Evolutionary conservation across 2,888 invertebrate genomes (phyloP).

Genomic region (Cordilura impudica): DNA sequence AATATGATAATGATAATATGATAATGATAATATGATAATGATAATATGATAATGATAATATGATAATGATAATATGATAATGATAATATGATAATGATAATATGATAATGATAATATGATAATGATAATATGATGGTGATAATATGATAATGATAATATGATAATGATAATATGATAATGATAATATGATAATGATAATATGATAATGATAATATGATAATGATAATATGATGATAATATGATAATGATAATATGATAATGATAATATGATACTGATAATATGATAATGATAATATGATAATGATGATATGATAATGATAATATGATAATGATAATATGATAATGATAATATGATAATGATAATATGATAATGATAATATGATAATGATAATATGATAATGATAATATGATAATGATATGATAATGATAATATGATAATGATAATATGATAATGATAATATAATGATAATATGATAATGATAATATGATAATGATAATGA

Average conservation of each 20-base stretch:
- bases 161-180: neutral
- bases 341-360: neutral
- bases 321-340: neutral
- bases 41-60: neutral
- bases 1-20: neutral
- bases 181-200: neutral
- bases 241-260: neutral
- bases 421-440: neutral
- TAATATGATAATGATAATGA: neutral
- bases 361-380: neutral
- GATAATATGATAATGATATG: neutral
- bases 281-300: neutral
- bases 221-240: neutral
- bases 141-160: neutral
- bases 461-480: neutral
- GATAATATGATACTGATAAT: neutral
- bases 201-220: neutral
- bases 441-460: neutral
- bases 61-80: neutral
- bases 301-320: neutral
- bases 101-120: neutral
- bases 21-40: neutral
- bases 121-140: neutral
- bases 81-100: neutral
- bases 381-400: neutral